phyloP scores from a whole-genome alignment of 2,888 invertebrate genomes.

The Saturnia pavonia region DNA sequence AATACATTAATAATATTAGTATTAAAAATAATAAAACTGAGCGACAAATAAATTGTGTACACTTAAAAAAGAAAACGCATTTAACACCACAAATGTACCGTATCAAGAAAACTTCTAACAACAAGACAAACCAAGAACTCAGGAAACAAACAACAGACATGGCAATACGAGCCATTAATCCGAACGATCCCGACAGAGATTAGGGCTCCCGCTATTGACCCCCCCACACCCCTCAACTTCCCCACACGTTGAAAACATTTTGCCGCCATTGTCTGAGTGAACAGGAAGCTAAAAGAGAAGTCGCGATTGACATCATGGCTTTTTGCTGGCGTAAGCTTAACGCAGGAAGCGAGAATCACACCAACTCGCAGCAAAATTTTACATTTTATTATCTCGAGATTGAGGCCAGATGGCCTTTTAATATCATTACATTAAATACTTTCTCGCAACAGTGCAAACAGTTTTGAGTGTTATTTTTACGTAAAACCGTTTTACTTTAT shows the following conservation, averaged over 20 bases:
- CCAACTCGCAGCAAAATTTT: conserved; percentile 38
- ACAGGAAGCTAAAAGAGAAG: conserved; percentile 68
- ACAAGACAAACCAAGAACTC: conserved; percentile 61
- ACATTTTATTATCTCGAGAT: conserved; percentile 51
- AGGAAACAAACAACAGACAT: conserved; percentile 72
- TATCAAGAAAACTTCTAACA: conserved; percentile 56
- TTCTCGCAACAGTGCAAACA: not conserved
- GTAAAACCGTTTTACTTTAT: conserved; percentile 2
- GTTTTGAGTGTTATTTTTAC: not conserved
- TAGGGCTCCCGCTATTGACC: conserved; percentile 73
- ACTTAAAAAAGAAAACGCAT: conserved; percentile 15
- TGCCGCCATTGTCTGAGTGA: conserved; percentile 73
- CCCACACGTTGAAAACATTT: conserved; percentile 73
- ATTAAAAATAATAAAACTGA: not conserved
- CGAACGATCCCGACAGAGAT: conserved; percentile 75
- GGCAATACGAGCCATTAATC: conserved; percentile 78
- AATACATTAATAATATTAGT: not conserved
- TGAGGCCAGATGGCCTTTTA: conserved; percentile 21
- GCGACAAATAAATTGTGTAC: not conserved
- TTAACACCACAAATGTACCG: conserved; percentile 19
- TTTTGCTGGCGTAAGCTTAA: conserved; percentile 32
- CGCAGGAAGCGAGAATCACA: conserved; percentile 23
- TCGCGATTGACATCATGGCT: conserved; percentile 70
- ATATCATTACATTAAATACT: conserved; percentile 13
- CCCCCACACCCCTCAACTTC: conserved; percentile 59